Conservation (phyloP, 2,797 vertebrate genomes). For the Falco concolor region DNA sequence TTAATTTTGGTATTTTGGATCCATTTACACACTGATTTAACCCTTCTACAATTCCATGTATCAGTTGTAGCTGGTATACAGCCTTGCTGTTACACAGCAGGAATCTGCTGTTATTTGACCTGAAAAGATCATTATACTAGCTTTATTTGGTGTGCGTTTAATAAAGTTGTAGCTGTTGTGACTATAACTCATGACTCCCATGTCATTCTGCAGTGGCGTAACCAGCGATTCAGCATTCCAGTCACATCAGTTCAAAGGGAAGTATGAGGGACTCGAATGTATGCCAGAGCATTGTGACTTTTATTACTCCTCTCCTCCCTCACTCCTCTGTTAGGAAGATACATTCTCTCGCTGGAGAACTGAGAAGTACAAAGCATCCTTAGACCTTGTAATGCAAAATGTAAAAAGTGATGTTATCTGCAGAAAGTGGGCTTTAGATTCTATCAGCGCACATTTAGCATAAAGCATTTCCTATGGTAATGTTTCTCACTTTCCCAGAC, state of each 20-base stretch:
- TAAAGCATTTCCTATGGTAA: conserved; percentile 59
- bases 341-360: conserved; percentile 29
- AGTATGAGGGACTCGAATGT: neutral
- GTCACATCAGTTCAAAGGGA: conserved; percentile 59
- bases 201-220: conserved; percentile 27
- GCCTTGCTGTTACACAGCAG: conserved; percentile 28
- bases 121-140: conserved; percentile 24
- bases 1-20: neutral
- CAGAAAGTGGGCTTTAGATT: conserved; percentile 65
- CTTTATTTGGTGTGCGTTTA: conserved; percentile 60
- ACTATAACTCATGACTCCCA: conserved; percentile 45
- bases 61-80: neutral
- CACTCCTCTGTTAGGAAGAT: neutral
- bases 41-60: neutral
- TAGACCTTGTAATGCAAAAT: conserved; percentile 66
- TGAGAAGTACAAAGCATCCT: conserved; percentile 53
- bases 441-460: conserved; percentile 59
- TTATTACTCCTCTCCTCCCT: conserved; percentile 55
- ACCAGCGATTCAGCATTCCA: conserved; percentile 59
- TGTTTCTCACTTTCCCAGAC: conserved; percentile 56
- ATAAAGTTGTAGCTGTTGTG: conserved; percentile 46
- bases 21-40: neutral
- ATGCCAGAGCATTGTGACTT: conserved; percentile 32
- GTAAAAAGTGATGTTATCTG: conserved; percentile 62
- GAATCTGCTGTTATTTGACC: conserved; percentile 53